These are phyloP conservation scores for Atherix ibis DNA, from an alignment of 2,888 invertebrate species.

Conservation along the genomic window DNA sequence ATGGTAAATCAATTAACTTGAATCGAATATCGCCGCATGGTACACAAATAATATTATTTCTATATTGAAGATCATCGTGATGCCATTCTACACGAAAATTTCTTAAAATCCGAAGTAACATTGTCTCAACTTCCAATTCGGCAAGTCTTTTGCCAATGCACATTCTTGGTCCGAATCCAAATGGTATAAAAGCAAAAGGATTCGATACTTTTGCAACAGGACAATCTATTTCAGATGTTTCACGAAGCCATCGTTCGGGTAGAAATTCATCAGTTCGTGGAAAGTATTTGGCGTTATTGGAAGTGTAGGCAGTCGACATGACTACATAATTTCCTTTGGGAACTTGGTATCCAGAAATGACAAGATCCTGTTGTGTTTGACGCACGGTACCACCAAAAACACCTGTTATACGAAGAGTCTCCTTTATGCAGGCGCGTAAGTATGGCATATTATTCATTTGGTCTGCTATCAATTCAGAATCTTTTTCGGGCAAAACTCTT, in stretches of 20 bases:
- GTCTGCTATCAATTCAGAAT: constrained; percentile 25
- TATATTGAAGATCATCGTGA: constrained; percentile 18
- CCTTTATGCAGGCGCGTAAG: constrained; percentile 51
- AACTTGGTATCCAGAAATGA: constrained; percentile 41
- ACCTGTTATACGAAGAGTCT: constrained; percentile 40
- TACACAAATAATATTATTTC: neutral
- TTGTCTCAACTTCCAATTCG: constrained; percentile 49
- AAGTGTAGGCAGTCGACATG: constrained; percentile 6
- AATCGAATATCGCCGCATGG: neutral
- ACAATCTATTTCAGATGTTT: constrained; percentile 9
- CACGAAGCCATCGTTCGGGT: constrained; percentile 50
- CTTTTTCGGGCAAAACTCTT: constrained; percentile 22
- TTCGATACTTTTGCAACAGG: constrained; percentile 11
- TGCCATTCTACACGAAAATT: constrained; percentile 23
- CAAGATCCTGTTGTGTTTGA: constrained; percentile 36
- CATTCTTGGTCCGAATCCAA: constrained; percentile 53
- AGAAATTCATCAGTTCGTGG: constrained; percentile 40
- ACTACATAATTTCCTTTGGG: constrained; percentile 34
- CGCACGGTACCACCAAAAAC: constrained; percentile 40
- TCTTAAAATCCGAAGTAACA: constrained; percentile 31
- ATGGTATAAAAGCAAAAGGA: constrained; percentile 38
- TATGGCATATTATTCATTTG: constrained; percentile 36
- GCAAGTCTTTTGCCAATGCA: constrained; percentile 61
- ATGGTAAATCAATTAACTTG: too few species aligned
- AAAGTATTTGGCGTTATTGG: constrained; percentile 35